These are phyloP conservation scores for Tinea trinotella DNA, from an alignment of 2,888 invertebrate genomes.

Conservation along the genomic window DNA sequence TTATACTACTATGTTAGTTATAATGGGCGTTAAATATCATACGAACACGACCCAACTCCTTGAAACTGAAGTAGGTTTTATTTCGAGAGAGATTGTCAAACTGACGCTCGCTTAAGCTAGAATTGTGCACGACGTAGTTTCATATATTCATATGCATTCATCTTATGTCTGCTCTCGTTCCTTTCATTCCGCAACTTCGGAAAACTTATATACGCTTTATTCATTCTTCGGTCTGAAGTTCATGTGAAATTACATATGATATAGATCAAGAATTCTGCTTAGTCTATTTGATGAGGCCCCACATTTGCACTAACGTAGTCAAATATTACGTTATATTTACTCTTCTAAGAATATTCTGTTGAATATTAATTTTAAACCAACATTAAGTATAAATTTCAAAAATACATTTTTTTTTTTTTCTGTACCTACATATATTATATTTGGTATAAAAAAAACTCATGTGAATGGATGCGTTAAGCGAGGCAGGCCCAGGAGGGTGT, in stretches of 20 bases:
- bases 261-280: neutral
- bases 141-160: slow-evolving; percentile 8
- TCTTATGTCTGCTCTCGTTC: slow-evolving; percentile 14
- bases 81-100: slow-evolving; percentile 17
- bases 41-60: slow-evolving; percentile 1
- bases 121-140: slow-evolving; percentile 11
- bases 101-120: slow-evolving; percentile 12
- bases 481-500: too few relatives aligned
- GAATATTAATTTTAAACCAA: too few relatives aligned
- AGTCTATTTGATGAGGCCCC: neutral
- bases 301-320: too few relatives aligned
- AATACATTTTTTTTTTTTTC: too few relatives aligned
- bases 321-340: too few relatives aligned
- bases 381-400: too few relatives aligned
- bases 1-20: neutral
- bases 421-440: too few relatives aligned
- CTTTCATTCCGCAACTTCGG: slow-evolving; percentile 13
- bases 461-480: too few relatives aligned
- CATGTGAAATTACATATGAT: slow-evolving; percentile 9
- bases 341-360: too few relatives aligned
- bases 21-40: neutral
- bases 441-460: too few relatives aligned
- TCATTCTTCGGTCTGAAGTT: slow-evolving; percentile 10
- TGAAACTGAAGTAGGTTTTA: slow-evolving; percentile 14
- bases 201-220: slow-evolving; percentile 14